phyloP scores from a whole-genome alignment of 1,140 invertebrate species.

The Tetraneura akinire region DNA sequence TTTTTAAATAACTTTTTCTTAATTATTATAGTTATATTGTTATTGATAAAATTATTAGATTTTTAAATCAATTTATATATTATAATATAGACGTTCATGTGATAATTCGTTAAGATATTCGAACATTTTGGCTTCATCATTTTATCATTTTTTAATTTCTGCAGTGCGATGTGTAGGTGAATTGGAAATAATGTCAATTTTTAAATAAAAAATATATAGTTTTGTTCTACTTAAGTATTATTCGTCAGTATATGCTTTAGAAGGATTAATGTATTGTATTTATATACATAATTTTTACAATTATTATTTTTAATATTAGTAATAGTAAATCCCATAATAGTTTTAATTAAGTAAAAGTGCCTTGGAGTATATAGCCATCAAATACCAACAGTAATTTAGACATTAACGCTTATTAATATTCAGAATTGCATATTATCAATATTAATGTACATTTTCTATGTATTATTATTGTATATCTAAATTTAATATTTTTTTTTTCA shows the following conservation, averaged over 20 bases:
- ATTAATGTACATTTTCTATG: conserved; percentile 40
- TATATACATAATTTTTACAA: conserved; percentile 10
- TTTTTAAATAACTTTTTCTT: conserved; percentile 46
- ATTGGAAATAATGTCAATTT: conserved; percentile 51
- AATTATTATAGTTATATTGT: conserved; percentile 50
- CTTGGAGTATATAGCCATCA: conserved; percentile 45
- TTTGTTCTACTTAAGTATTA: conserved; percentile 51
- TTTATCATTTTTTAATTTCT: conserved; percentile 46
- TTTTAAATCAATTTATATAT: conserved; percentile 48
- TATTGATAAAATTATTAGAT: conserved; percentile 52
- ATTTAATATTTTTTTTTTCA: conserved; percentile 18
- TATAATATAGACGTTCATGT: conserved; percentile 50
- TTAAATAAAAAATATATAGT: conserved; percentile 50
- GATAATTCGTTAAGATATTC: conserved; percentile 51
- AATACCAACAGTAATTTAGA: conserved; percentile 45
- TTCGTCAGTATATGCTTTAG: conserved; percentile 49
- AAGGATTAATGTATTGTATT: conserved; percentile 41
- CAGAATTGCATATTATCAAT: conserved; percentile 31
- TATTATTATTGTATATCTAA: conserved; percentile 44
- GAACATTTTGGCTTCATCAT: conserved; percentile 43
- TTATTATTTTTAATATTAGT: conserved; percentile 50
- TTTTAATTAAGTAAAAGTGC: conserved; percentile 49
- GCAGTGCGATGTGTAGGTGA: conserved; percentile 46
- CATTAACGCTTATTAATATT: conserved; percentile 39
- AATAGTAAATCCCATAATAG: conserved; percentile 43